phyloP scores from a whole-genome alignment of 2,797 vertebrate genomes.

The Prunella strophiata region DNA sequence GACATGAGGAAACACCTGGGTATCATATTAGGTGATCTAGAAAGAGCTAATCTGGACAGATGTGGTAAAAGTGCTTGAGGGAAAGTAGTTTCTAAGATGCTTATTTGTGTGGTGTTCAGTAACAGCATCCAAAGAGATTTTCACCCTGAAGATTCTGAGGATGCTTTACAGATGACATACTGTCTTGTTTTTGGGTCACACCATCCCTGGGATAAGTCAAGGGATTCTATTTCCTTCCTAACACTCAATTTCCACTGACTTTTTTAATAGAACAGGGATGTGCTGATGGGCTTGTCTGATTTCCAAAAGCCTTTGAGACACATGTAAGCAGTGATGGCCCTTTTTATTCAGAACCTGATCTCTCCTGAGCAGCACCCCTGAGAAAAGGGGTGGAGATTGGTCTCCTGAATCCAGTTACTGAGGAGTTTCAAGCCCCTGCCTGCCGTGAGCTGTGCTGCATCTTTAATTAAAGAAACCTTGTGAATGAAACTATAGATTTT shows the following conservation, averaged over 20 bases:
- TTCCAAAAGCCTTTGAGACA: neutral
- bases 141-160: neutral
- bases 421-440: neutral
- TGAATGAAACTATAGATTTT: neutral
- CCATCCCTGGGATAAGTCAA: neutral
- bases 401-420: neutral
- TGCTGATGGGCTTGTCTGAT: neutral
- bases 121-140: neutral
- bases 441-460: neutral
- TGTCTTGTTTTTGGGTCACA: neutral
- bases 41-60: neutral
- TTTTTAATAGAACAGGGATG: neutral
- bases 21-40: neutral
- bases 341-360: neutral
- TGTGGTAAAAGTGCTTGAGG: neutral
- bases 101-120: neutral
- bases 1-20: conserved; percentile 4
- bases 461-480: neutral
- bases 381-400: neutral
- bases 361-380: neutral
- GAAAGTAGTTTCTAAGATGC: neutral
- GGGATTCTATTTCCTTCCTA: neutral
- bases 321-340: fast-evolving
- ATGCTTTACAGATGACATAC: conserved; percentile 22
- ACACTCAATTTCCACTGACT: neutral